Percentiles rank a stretch among this genome's conserved stretches.
Evolutionary conservation across 2,113 vertebrate genomes (phyloP).

Genomic region (Urocynchramus pylzowi): DNA sequence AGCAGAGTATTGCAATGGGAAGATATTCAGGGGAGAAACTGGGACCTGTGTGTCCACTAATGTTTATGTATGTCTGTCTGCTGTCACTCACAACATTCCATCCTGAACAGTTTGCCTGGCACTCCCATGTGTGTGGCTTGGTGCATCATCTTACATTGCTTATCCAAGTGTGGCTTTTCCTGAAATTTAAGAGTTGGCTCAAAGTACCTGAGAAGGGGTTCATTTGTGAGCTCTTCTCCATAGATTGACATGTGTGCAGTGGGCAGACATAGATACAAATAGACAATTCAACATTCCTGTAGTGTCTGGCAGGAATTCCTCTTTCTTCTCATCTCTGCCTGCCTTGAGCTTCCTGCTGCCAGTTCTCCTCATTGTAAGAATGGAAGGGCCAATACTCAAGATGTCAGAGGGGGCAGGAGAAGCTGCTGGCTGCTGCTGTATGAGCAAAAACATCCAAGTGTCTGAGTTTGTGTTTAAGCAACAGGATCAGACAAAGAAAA

Average conservation of each 20-base stretch:
- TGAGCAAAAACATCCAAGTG: neutral
- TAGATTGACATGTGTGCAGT: neutral
- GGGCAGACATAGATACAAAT: neutral
- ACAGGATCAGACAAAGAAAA: neutral
- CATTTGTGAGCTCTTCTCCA: neutral
- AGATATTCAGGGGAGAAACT: neutral
- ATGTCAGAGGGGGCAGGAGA: neutral
- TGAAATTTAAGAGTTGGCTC: neutral
- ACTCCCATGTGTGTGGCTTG: neutral
- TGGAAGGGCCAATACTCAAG: neutral
- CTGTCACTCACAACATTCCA: neutral
- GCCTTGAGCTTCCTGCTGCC: neutral
- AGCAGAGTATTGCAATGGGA: neutral
- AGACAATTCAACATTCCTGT: neutral
- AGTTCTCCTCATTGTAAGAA: neutral
- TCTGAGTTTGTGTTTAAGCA: neutral
- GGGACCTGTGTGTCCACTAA: neutral
- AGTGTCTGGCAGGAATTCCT: neutral
- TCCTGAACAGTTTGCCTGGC: neutral
- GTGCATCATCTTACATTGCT: neutral
- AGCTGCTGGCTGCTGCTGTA: neutral
- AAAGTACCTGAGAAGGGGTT: neutral
- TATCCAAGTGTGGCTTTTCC: neutral
- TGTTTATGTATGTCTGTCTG: neutral
- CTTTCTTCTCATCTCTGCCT: neutral